Evolutionary conservation across 2,113 vertebrate genomes (phyloP), one percentile per base, ranked within the genome.

Genomic region (Pipa parva): DNA sequence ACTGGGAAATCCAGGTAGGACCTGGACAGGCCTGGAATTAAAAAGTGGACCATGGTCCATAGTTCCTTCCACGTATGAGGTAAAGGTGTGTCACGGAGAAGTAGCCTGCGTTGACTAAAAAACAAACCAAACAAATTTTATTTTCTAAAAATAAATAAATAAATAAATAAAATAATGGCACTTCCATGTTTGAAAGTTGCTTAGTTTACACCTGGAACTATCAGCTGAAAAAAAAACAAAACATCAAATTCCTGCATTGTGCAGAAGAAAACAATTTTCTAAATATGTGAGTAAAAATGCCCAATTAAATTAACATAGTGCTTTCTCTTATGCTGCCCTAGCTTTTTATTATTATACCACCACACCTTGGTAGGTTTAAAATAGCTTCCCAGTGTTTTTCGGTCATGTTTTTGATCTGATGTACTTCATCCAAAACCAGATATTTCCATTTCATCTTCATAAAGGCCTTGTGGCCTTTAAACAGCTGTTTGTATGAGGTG

Each of bases 21-120:
- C 2, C 89, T 81, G 42, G 91, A 92, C 77, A 92, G 87, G 36
- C 90, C 90, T 1, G 93, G 91, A 56, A 94, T 78, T 46, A 95
- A 88, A 74, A 94, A 95, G 83, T 92, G 88, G 69, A 91, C 91
- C 89, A 90, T 85, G 74, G 92, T 92, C 92, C 92, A 95, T 71
- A 94, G 78, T 74, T 93, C 91, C 76, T 89, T 84, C 20, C 93
- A 84, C 7, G 89, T 91, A 62, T 92, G 90, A 71, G 93, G 93
- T n/a, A 91, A 85, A 46, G 90, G 90, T 0, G 75, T 86, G 45
- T 89, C 93, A 15, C 92, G 89, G 71, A 97, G 84, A 36, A 95
- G 89, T 66, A 97, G 81, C 52, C 84, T 82, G 77, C 92, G 92
- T 54, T 89, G 89, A 65, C 93, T 92, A 76, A 4, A 76, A 60